Percentiles rank a stretch among this genome's conserved stretches.
phyloP scores from a whole-genome alignment of 2,797 vertebrate species.

The Lacerta bilineata region DNA sequence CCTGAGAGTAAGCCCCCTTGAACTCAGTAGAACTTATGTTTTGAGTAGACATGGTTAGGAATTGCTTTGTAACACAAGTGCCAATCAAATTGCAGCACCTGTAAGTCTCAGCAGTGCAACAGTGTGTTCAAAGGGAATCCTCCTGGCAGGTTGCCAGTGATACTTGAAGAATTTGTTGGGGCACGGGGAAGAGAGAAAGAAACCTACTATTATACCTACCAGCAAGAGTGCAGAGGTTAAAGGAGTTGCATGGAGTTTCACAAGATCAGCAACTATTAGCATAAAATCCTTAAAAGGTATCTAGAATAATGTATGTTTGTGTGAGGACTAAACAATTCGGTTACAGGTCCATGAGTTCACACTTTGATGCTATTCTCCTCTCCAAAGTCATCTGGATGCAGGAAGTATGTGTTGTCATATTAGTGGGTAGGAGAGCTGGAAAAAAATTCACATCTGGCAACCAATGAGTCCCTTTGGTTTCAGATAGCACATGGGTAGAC shows the following conservation, averaged over 20 bases:
- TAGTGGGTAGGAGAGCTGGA: too few species aligned
- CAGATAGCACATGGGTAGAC: too few species aligned
- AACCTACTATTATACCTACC: neutral
- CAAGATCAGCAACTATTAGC: neutral
- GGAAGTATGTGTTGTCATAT: too few species aligned
- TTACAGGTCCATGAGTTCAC: too few species aligned
- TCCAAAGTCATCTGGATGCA: too few species aligned
- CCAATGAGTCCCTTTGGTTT: too few species aligned
- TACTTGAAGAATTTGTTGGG: neutral
- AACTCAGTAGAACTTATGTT: too few species aligned
- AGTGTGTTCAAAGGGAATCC: neutral
- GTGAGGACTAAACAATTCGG: neutral
- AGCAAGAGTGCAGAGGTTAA: conserved; percentile 11
- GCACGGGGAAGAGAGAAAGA: too few species aligned
- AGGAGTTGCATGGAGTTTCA: neutral
- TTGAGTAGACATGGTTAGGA: too few species aligned
- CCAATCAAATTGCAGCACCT: neutral
- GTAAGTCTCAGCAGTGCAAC: neutral
- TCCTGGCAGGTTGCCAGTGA: neutral
- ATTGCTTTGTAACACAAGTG: neutral
- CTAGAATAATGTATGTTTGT: neutral
- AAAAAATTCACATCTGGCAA: too few species aligned
- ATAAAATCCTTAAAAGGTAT: neutral
- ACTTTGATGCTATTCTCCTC: too few species aligned
- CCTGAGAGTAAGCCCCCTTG: too few species aligned